A percentile compares a stretch with the other conserved stretches of the same genome.
These are phyloP conservation scores for Dasypogon diadema DNA, from an alignment of 2,888 invertebrate species.

Conservation along the genomic window DNA sequence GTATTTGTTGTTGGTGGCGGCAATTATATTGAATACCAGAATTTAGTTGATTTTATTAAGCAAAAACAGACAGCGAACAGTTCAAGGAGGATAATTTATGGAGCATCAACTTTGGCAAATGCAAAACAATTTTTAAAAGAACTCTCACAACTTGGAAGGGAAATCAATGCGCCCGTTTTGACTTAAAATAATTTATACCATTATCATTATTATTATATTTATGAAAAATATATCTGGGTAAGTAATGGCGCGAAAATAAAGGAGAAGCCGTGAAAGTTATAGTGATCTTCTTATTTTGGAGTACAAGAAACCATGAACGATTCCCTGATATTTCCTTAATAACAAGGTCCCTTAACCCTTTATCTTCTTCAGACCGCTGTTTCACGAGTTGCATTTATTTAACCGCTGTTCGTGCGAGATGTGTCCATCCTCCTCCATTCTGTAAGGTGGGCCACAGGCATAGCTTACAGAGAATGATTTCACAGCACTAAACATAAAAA, in stretches of 20 bases:
- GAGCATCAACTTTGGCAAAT: constrained; percentile 93
- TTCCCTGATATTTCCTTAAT: constrained; percentile 14
- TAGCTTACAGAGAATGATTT: constrained; percentile 4
- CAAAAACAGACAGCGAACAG: constrained; percentile 79
- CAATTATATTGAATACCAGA: constrained; percentile 99
- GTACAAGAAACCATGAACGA: background rate
- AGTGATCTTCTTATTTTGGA: constrained; percentile 7
- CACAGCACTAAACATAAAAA: constrained; percentile 17
- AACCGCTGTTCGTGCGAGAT: constrained; percentile 53
- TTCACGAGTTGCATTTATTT: constrained; percentile 44
- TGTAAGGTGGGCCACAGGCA: constrained; percentile 52
- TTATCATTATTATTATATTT: constrained; percentile 39
- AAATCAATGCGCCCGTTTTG: constrained; percentile 70
- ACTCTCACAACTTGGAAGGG: constrained; percentile 82
- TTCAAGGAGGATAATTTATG: constrained; percentile 90
- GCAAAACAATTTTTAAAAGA: constrained; percentile 96
- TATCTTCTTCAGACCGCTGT: constrained; percentile 11
- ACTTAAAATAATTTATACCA: constrained; percentile 62
- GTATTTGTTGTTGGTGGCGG: constrained; percentile 94
- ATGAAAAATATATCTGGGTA: background rate
- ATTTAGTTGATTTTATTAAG: constrained; percentile 95
- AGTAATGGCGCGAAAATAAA: constrained; percentile 8
- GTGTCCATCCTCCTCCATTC: constrained; percentile 53
- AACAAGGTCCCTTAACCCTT: constrained; percentile 8
- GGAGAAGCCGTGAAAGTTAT: background rate